phyloP scores from a whole-genome alignment of 2,888 invertebrate genomes.

The Tetragnatha montana region DNA sequence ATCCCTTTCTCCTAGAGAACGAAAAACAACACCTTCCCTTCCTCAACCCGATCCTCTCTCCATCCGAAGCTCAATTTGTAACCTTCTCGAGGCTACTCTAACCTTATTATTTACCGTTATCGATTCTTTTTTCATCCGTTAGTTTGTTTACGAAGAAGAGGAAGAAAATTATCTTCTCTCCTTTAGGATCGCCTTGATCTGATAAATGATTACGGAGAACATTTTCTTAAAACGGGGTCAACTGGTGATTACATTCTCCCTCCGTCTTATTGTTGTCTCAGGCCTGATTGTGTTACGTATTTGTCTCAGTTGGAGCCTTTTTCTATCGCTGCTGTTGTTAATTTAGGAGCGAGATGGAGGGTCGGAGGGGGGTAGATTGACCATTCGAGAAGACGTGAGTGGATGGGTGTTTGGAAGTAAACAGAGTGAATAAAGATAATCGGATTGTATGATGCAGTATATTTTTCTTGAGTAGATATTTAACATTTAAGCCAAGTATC shows the following conservation, averaged over 20 bases:
- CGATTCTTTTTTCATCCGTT: constrained; percentile 37
- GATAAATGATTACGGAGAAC: constrained; percentile 58
- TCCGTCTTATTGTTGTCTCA: constrained; percentile 4
- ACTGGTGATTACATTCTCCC: constrained; percentile 44
- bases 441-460: too few species aligned
- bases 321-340: not conserved
- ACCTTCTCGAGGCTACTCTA: constrained; percentile 26
- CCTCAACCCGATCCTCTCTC: not conserved
- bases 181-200: constrained; percentile 41
- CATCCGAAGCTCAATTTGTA: constrained; percentile 41
- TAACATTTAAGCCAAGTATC: too few species aligned
- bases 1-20: too few species aligned
- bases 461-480: too few species aligned
- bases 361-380: not conserved
- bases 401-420: not conserved
- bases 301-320: constrained; percentile 13
- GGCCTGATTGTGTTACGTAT: constrained; percentile 32
- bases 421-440: too few species aligned
- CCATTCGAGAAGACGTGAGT: not conserved
- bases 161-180: constrained; percentile 46
- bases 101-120: constrained; percentile 60
- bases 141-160: constrained; percentile 52
- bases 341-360: not conserved
- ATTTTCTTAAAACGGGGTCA: constrained; percentile 62
- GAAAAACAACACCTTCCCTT: not conserved